Evolutionary conservation across 2,797 vertebrate species (phyloP), one percentile per base, ranked within the genome.

Genomic region (Crenuchus spilurus): DNA sequence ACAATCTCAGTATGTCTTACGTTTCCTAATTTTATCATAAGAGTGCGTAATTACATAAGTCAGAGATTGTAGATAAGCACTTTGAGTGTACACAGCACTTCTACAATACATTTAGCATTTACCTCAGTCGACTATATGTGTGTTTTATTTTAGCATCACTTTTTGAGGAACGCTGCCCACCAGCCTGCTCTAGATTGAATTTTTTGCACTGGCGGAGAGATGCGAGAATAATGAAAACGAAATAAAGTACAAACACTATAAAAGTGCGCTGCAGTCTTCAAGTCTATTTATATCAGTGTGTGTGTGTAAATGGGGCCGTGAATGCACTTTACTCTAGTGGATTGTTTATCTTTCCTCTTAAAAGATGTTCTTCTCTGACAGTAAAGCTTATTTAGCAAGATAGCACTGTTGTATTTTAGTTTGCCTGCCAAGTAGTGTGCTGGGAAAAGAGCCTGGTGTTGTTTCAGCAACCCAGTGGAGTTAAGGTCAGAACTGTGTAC

Each of bases 351-450:
- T 78, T 74, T 41, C 49, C 18, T 65, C 52, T 58, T 26, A 58
- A 13, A 55, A 18, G 44, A 70, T 63, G 57, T 68, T 62, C 61
- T 46, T 51, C 57, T 44, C 54, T 61, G 64, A 62, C 24, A 35
- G 44, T 69, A 68, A 68, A 52, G 35, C 48, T 37, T 69, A 55
- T 75, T 69, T 30, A 58, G 63, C 63, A 74, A 74, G 72, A 67
- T 30, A 20, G 37, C 14, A 49, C 35, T 75, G 64, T 41, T 41
- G 33, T 44, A 54, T 49, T 61, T 61, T 60, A 60, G 48, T 33
- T 18, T 52, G 18, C 16, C 48, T 69, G 73, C 65, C 73, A 75
- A 44, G 49, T 24, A 33, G 57, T 44, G n/a, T 13, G 65, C 46
- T 69, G 65, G 64, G 65, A 69, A 52, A 31, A 51, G 44, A 52